Base-by-base conservation (phyloP, 2,888 invertebrate species). In the Zaprionus bogoriensis region DNA sequence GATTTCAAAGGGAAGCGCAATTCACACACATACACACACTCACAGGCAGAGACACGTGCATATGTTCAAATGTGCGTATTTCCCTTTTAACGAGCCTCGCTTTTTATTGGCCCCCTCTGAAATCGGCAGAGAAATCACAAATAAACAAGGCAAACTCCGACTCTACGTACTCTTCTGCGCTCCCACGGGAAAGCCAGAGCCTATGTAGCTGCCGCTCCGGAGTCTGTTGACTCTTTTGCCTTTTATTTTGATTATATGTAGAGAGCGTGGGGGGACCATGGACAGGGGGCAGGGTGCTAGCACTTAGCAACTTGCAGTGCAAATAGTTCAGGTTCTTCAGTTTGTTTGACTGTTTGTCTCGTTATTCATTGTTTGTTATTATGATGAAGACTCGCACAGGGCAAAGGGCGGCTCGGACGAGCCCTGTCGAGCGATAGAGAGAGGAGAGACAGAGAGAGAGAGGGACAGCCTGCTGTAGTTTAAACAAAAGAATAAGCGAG, bases 291-390 rank as follows among this genome's bases (percentile, higher is more conserved):
- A 2, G n/a, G 20, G 46, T 12, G 25, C 22, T 27, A 74, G 46
- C 74, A 76, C 76, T 76, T 65, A 70, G 58, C 59, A 62, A 73
- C 61, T 65, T 71, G 65, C 55, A 61, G 79, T 47, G 77, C 72
- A 79, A 79, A 77, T 73, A 77, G 69, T 77, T 66, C 50, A 58
- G 63, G 52, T 47, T 74, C 77, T 62, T 60, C 73, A 64, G 62
- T 63, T n/a, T 61, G 55, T 63, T 58, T 62, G 66, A 61, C 60
- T 61, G 61, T 54, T 63, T 63, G 69, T 59, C 53, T 73, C 64
- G 77, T 77, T 74, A 71, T 67, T 73, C 70, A 52, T 77, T 79
- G 76, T 81, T 79, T 79, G 74, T 50, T 76, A 74, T 74, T 81
- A 74, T 77, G 77, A 79, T 78, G 74, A 81, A 74, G 77, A 74